Base-by-base conservation (phyloP, 1,140 invertebrate genomes). In the Globodera rostochiensis region DNA sequence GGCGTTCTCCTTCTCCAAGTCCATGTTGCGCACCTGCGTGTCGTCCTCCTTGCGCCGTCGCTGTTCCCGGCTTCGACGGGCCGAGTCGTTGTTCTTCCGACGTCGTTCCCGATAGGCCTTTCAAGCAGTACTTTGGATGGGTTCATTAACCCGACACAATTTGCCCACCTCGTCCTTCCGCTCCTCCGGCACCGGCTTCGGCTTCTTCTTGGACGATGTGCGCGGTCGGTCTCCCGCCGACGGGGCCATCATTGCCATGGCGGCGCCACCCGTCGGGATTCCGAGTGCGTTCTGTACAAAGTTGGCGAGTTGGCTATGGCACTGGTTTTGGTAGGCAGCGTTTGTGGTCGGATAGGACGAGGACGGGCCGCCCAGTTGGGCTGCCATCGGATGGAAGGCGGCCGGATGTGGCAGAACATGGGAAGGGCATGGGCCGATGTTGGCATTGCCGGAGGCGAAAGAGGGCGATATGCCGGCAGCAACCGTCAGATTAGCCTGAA, bases 71-170 rank as follows among this genome's bases (percentile, higher is more conserved):
- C 67, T 79, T 21, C 49, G 11, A 36, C 78, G 67, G 2, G 70
- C 67, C 67, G 77, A 78, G 49, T 64, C 77, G 25, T 78, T 78
- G 49, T 78, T 78, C 21, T 78, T 78, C 49, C 49, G 8, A 11
- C 77, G 66, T 78, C 77, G 53, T n/a, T 78, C 77, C 50, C 66
- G 53, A 9, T 78, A 78, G 25, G 77, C 77, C 77, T 78, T 78
- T 0, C 36, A 76, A 25, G n/a, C 36, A 19, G 70, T 21, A 36
- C 45, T 21, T 66, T 66, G 13, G 60, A 13, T 66, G 2, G 8
- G 15, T 69, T 19, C 36, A 46, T 19, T 1, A 6, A 13, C 5
- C 19, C 46, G 4, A 47, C 53, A 45, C 6, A 3, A 45, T 19
- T 69, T 19, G 13, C n/a, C 45, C 64, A 76, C 77, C 21, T 64